Conservation (phyloP, 1,140 invertebrate genomes). For the Cryptotermes secundus region DNA sequence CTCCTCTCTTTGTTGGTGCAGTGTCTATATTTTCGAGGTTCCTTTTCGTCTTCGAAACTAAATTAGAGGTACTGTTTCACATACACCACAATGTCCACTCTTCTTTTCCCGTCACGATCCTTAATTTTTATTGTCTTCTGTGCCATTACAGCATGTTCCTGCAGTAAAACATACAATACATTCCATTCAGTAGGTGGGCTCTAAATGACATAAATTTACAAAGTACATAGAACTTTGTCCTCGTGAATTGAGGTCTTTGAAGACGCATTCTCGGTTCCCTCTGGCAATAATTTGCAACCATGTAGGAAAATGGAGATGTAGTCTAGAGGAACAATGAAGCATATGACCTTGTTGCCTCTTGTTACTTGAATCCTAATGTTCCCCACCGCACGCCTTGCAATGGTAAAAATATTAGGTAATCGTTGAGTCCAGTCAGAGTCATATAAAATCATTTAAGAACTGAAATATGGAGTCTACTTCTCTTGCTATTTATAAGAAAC, state of each 20-base stretch:
- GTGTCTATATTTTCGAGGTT: neutral
- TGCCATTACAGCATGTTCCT: neutral
- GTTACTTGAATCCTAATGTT: too few species aligned
- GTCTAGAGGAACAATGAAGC: too few species aligned
- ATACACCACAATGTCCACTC: neutral
- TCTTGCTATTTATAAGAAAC: too few species aligned
- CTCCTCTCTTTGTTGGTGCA: neutral
- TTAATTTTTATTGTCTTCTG: neutral
- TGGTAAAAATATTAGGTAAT: too few species aligned
- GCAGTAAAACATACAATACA: neutral
- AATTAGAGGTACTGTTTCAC: neutral
- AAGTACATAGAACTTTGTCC: neutral
- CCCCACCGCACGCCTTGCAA: too few species aligned
- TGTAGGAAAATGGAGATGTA: neutral
- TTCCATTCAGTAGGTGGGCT: neutral
- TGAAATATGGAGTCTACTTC: too few species aligned
- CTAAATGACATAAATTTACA: neutral
- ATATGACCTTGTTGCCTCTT: too few species aligned
- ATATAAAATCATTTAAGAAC: too few species aligned
- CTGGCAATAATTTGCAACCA: neutral
- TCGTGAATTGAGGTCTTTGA: neutral
- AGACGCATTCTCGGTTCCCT: neutral
- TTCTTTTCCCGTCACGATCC: neutral
- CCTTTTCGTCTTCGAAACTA: neutral
- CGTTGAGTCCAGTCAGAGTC: too few species aligned